Evolutionary conservation across 2,113 vertebrate species (phyloP), one percentile per base, ranked within the genome.

Genomic region (Sylvia atricapilla): DNA sequence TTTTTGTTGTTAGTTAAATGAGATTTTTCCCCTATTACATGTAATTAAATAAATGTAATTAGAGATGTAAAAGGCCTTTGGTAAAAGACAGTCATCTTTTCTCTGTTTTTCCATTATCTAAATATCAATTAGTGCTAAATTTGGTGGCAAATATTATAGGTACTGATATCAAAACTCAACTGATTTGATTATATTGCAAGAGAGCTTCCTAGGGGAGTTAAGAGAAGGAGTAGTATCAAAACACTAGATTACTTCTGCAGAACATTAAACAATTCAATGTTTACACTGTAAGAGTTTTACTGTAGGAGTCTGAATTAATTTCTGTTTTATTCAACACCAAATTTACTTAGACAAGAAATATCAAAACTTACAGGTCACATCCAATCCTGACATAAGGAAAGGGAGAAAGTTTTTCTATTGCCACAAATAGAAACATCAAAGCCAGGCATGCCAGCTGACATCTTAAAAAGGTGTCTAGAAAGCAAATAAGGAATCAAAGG

Each of bases 1-100:
- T 53, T 60, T 31, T 55, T 39, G 33, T 52, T 4, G 7, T 31
- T 30, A 7, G 4, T 46, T 50, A 41, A 78, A 69, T 33, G 9
- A 35, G 2, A n/a, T 30, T 35, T 23, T 49, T 8, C 5, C 6
- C 1, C 4, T 15, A 7, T 24, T 75, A 11, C 4, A 35, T 84
- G 7, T 62, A 43, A 20, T n/a, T 53, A 10, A 63, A 77, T 52
- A 68, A n/a, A 69, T 35, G 7, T 56, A 81, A 49, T 18, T 22
- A 47, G 6, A 7, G 14, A 53, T 39, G 7, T n/a, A 53, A 59
- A 63, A 63, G 23, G 1, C 3, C 8, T 39, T 46, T 46, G 8
- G 3, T 37, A 28, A 56, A 67, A 53, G 18, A 24, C 1, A 43
- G 13, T 22, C 0, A 13, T 46, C 2, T 60, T 53, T 62, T 43